Conservation (phyloP, 2,797 vertebrate genomes). For the Monodelphis domestica region DNA sequence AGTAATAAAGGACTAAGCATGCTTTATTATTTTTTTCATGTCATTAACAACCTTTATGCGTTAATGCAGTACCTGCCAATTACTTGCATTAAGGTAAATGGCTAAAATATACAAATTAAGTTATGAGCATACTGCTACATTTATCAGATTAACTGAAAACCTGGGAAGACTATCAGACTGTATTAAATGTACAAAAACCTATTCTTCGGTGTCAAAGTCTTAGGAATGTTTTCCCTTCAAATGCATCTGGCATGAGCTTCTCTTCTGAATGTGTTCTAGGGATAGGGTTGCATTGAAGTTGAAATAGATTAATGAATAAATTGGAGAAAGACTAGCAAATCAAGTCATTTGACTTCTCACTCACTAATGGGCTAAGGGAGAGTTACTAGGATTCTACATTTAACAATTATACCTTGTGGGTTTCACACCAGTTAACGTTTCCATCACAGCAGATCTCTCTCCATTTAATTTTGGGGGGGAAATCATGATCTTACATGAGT, state of each 20-base stretch:
- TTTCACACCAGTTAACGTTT: neutral
- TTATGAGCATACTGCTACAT: conserved; percentile 61
- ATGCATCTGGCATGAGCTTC: conserved; percentile 36
- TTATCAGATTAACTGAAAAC: conserved; percentile 68
- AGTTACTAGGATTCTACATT: neutral
- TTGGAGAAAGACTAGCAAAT: conserved; percentile 1
- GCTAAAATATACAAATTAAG: conserved; percentile 77
- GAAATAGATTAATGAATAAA: conserved; percentile 13
- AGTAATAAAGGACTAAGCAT: conserved; percentile 76
- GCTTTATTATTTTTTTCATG: conserved; percentile 55
- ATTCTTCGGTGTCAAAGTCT: conserved; percentile 68
- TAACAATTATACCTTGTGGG: neutral
- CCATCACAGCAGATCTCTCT: neutral
- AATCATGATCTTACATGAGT: neutral
- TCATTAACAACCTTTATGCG: conserved; percentile 74
- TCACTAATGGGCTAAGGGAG: conserved; percentile 1
- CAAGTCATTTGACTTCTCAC: conserved; percentile 5
- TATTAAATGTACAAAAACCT: conserved; percentile 63
- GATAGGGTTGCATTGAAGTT: conserved; percentile 8
- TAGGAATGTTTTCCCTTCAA: conserved; percentile 13
- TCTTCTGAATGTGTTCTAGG: conserved; percentile 28
- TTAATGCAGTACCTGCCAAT: conserved; percentile 79
- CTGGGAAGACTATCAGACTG: conserved; percentile 64
- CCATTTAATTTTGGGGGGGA: neutral
- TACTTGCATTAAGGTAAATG: conserved; percentile 77